Base-by-base conservation (phyloP, 30 jellyfish, hydroid and myxozoan species). In the Sanderia malayensis region DNA sequence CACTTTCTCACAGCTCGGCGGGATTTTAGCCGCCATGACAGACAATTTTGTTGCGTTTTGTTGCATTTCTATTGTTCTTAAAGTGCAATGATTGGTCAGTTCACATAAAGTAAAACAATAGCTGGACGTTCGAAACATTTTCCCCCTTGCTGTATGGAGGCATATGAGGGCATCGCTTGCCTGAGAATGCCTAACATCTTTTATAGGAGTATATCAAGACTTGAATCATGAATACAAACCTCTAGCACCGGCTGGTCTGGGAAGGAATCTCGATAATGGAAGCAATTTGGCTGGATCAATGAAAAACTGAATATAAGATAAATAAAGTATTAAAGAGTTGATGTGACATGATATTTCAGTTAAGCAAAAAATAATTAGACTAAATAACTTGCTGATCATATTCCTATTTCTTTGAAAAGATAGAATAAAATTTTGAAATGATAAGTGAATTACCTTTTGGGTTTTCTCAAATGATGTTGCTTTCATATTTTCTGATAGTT, bases 251-350 rank as follows among this genome's bases (percentile, higher is more conserved):
- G 71, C 82, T 4, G 73, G 82, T 25, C 25, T 46, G 25, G 95
- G 91, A 0, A 81, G 71, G 63, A 92, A 92, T 55, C 98, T 72
- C 62, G 95, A 65, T 41, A 92, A 59, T 41, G 98, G 98, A 24
- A 92, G 93, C 4, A 92, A 86, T 66, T 92, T 92, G 29, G 61
- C 45, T 19, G 98, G 98, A 65, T 92, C 98, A 67, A 92, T 85
- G 61, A 78, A 92, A 31, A 92, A 71, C 98, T 92, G 55, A 8
- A 6, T 15, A 6, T 41, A 6, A 15, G 55, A n/a, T n/a, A n/a
- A n/a, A n/a, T 41, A 41, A 15, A 41, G 55, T 15, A 41, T 15
- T 41, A 15, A 41, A 6, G 15, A 8, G 15, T 41, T 41, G 8
- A 41, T 41, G 8, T 41, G 55, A 41, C 8, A 41, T 8, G 11